Base-by-base conservation (phyloP, 2,113 vertebrate species). In the Cyprinus carpio region DNA sequence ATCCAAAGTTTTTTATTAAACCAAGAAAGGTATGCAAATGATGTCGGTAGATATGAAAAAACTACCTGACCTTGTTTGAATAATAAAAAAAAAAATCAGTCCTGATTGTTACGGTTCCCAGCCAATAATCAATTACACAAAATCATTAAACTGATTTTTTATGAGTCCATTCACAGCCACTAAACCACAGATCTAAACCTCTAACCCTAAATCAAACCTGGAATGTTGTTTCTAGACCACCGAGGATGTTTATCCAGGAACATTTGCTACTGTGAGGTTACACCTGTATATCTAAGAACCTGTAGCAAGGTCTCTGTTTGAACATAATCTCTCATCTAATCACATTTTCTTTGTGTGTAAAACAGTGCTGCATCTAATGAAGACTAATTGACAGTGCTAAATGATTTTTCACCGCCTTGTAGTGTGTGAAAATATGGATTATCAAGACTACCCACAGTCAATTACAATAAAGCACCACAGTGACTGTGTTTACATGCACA, bases 341-440 rank as follows among this genome's bases (percentile, higher is more conserved):
- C 64, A 75, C 56, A 3, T 64, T 43, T 74, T 29, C 27, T 79
- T 74, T 64, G 62, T 76, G 60, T 54, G 29, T 23, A 64, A 83
- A 65, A 86, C 74, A 79, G 43, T 49, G 13, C 20, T 7, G 29
- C 20, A 25, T 51, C 51, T 82, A 81, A 76, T 25, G 71, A 85
- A 71, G 83, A 83, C 56, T 56, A 79, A 87, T 49, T 37, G 11
- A 31, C 29, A 20, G 71, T 37, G 54, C 56, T 69, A 85, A 85
- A 76, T 49, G 23, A 80, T 54, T 75, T 67, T 43, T 64, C 16
- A 13, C 80, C 27, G 9, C 54, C 87, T 78, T 46, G 81, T 34
- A 25, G 78, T 25, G 77, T 69, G 34, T 34, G 34, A 64, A 71
- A 46, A 58, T 80, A 64, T 74, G 27, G 69, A 46, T 81, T 54